These are phyloP conservation scores for Uropsilus gracilis DNA, from an alignment of 2,113 vertebrate species.

Conservation along the genomic window DNA sequence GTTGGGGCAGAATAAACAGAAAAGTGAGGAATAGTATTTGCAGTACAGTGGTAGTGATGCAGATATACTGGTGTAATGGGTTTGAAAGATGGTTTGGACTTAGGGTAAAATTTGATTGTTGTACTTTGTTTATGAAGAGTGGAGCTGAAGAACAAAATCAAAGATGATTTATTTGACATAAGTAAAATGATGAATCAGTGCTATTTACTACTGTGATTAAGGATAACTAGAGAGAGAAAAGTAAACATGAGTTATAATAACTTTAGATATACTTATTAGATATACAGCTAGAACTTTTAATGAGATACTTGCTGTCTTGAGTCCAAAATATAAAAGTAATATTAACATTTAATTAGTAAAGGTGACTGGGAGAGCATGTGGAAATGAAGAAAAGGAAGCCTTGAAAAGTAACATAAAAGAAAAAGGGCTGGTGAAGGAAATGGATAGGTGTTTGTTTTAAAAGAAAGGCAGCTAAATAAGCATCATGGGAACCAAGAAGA, in stretches of 20 bases:
- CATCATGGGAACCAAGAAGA: no score
- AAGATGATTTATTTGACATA: background rate
- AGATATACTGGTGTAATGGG: background rate
- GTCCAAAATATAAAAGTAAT: background rate
- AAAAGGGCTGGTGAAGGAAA: no score
- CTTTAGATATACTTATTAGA: background rate
- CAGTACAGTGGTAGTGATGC: background rate
- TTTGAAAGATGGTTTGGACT: background rate
- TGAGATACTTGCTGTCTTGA: background rate
- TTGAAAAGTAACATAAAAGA: no score
- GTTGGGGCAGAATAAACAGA: background rate
- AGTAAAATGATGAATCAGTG: background rate
- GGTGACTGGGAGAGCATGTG: background rate
- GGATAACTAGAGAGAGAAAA: background rate
- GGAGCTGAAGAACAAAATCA: background rate
- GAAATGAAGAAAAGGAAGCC: no score
- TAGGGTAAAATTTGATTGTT: background rate
- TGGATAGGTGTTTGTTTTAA: no score
- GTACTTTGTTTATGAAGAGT: background rate
- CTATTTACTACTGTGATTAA: constrained; percentile 8
- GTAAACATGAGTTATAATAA: background rate
- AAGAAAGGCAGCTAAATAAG: no score
- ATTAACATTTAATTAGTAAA: background rate
- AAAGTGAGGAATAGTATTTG: background rate
- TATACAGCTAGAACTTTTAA: background rate